phyloP scores from a whole-genome alignment of 2,797 vertebrate genomes.

The Lagothrix lagotricha region DNA sequence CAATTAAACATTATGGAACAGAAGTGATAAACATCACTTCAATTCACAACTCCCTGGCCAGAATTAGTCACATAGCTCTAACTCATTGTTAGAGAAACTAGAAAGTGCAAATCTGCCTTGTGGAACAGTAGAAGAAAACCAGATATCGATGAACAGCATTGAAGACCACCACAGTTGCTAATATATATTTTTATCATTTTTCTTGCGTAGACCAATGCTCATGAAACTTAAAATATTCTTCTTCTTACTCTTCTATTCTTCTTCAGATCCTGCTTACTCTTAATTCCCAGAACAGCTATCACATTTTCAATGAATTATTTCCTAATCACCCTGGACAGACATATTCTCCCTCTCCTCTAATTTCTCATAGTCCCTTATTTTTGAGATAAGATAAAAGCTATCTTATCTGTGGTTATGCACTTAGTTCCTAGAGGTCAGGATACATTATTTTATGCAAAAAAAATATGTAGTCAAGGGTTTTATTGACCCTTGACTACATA shows the following conservation, averaged over 20 bases:
- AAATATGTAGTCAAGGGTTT: neutral
- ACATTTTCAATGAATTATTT: neutral
- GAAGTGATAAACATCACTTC: neutral
- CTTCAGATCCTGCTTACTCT: neutral
- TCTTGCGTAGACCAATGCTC: neutral
- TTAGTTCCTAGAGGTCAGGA: constrained; percentile 26
- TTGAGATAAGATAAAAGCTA: neutral
- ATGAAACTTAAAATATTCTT: neutral
- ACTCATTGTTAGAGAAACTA: neutral
- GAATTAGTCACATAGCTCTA: neutral
- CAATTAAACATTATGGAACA: neutral
- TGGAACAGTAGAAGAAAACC: neutral
- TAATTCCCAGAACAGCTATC: neutral
- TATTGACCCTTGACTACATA: neutral
- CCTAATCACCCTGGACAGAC: neutral
- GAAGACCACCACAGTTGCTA: neutral
- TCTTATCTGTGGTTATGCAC: neutral
- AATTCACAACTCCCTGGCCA: neutral
- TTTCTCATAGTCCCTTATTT: neutral
- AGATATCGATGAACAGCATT: neutral
- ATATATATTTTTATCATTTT: neutral
- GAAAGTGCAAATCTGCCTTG: neutral
- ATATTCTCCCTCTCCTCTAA: neutral
- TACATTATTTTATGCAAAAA: neutral
- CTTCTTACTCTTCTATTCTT: neutral